A percentile compares a stretch with the other conserved stretches of the same genome.
phyloP scores from a whole-genome alignment of 2,888 invertebrate species.

The Oxycera nigricornis region DNA sequence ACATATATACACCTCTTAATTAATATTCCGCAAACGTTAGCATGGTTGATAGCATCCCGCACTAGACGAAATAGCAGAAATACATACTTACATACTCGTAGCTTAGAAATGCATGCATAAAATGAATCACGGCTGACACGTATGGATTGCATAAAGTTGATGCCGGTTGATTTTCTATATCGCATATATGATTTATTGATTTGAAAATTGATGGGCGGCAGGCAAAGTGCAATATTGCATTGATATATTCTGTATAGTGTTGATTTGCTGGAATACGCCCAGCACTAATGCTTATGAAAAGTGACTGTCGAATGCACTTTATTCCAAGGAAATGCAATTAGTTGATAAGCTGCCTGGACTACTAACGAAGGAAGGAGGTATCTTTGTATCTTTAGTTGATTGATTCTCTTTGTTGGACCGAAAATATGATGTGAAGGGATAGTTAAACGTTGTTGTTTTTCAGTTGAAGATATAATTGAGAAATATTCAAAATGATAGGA shows the following conservation, averaged over 20 bases:
- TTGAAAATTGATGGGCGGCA: background rate
- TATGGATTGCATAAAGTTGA: background rate
- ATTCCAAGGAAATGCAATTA: background rate
- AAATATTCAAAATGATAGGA: no score
- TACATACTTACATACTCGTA: background rate
- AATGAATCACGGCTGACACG: background rate
- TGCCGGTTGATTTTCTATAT: background rate
- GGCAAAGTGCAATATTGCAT: background rate
- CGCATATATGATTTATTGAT: conserved; percentile 6
- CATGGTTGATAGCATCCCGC: background rate
- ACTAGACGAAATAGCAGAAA: background rate
- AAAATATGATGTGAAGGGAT: no score
- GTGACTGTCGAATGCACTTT: background rate
- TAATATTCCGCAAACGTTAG: background rate
- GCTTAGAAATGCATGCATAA: background rate
- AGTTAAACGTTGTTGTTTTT: no score
- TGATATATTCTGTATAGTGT: background rate
- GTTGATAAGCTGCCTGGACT: background rate
- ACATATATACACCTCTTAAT: background rate
- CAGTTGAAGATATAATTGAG: no score
- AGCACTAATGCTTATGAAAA: background rate
- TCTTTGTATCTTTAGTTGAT: no score
- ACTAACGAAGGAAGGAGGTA: background rate
- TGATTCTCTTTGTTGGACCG: no score
- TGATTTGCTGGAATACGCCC: background rate